phyloP scores from a whole-genome alignment of 2,888 invertebrate genomes.

The Lycaena phlaeas region DNA sequence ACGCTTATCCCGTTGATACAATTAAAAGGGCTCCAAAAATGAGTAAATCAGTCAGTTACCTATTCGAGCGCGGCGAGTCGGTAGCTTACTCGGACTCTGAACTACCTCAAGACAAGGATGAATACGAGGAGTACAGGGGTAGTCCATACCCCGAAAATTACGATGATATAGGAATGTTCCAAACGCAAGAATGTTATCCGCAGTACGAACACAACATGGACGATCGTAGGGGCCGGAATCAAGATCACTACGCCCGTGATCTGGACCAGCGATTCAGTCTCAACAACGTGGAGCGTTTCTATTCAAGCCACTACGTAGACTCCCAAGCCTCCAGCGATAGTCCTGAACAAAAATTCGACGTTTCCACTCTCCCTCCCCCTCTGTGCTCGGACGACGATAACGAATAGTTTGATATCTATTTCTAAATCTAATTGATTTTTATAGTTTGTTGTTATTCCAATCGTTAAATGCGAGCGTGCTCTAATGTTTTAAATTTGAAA shows the following conservation, averaged over 20 bases:
- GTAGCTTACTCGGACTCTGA: constrained; percentile 62
- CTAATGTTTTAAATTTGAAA: constrained; percentile 40
- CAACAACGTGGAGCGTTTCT: constrained; percentile 61
- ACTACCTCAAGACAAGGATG: constrained; percentile 53
- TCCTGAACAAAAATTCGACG: constrained; percentile 82
- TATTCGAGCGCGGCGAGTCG: constrained; percentile 58
- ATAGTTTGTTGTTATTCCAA: constrained; percentile 24
- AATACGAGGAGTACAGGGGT: constrained; percentile 56
- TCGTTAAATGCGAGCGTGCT: constrained; percentile 32
- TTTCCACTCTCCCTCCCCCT: constrained; percentile 84
- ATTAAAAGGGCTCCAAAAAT: constrained; percentile 65
- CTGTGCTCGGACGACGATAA: constrained; percentile 83
- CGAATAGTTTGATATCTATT: constrained; percentile 36
- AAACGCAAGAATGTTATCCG: constrained; percentile 62
- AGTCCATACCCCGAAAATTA: constrained; percentile 65
- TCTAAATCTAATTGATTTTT: constrained; percentile 18
- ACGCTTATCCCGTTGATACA: constrained; percentile 65
- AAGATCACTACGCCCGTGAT: constrained; percentile 47
- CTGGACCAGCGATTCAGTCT: constrained; percentile 64
- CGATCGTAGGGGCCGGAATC: constrained; percentile 29
- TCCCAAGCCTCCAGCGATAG: constrained; percentile 77
- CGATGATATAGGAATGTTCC: constrained; percentile 57
- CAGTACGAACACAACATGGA: constrained; percentile 50
- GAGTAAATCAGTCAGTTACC: constrained; percentile 50
- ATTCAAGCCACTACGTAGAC: constrained; percentile 71